phyloP scores from a whole-genome alignment of 2,888 invertebrate genomes.

The Unio pictorum region DNA sequence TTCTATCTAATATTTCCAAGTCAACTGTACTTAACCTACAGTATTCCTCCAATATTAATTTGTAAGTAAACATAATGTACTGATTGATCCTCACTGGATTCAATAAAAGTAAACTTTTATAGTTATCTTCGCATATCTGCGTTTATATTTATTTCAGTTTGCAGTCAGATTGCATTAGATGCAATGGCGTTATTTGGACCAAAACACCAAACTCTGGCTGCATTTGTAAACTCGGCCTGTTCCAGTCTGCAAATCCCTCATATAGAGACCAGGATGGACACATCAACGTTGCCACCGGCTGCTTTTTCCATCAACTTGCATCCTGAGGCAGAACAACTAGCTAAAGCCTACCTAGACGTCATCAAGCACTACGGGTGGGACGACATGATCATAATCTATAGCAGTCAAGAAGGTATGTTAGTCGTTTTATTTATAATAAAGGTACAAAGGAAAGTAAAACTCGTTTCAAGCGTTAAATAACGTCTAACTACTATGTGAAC shows the following conservation, averaged over 20 bases:
- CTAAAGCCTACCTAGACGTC: slow-evolving; percentile 86
- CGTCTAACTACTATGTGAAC: too few species aligned
- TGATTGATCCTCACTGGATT: background rate
- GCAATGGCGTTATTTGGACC: slow-evolving; percentile 91
- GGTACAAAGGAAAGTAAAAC: background rate
- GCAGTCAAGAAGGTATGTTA: slow-evolving; percentile 80
- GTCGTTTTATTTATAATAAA: slow-evolving; percentile 10
- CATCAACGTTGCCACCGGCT: slow-evolving; percentile 74
- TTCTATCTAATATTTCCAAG: too few species aligned
- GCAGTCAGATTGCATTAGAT: slow-evolving; percentile 76
- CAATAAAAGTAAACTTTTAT: too few species aligned
- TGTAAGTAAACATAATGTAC: background rate
- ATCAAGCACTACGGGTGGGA: slow-evolving; percentile 86
- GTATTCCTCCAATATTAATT: background rate
- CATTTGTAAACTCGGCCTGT: slow-evolving; percentile 86
- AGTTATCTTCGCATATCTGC: background rate
- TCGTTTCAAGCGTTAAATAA: background rate
- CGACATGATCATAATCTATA: slow-evolving; percentile 88
- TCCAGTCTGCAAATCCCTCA: slow-evolving; percentile 89
- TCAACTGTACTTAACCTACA: background rate
- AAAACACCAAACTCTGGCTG: slow-evolving; percentile 78
- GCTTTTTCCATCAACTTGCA: slow-evolving; percentile 89
- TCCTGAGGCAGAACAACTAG: slow-evolving; percentile 83
- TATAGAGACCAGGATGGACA: slow-evolving; percentile 81
- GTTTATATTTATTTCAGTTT: slow-evolving; percentile 54